Conservation (phyloP, 2,797 vertebrate species). For the Lophius americanus region DNA sequence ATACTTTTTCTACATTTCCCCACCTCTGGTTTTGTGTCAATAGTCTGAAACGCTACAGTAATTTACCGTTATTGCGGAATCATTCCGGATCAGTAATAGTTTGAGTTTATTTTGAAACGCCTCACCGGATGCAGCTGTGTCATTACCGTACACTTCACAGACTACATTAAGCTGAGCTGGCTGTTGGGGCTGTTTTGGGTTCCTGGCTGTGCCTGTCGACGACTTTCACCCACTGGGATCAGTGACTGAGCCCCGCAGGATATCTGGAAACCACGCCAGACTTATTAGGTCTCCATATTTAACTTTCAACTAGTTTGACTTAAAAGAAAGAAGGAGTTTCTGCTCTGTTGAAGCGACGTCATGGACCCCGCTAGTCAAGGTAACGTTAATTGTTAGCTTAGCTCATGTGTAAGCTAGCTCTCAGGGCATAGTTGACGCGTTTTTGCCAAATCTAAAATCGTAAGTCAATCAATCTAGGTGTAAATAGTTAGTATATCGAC, state of each 20-base stretch:
- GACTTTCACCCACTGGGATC: constrained; percentile 50
- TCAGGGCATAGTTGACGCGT: constrained; percentile 19
- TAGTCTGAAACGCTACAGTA: too few species aligned
- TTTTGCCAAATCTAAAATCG: not conserved
- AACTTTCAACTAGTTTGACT: not conserved
- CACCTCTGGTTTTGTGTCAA: too few species aligned
- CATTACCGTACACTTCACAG: not conserved
- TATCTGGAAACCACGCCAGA: not conserved
- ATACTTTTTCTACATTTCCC: too few species aligned
- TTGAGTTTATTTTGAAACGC: constrained; percentile 42
- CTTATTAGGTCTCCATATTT: not conserved
- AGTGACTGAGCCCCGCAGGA: constrained; percentile 12
- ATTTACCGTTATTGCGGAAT: too few species aligned
- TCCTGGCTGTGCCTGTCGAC: constrained; percentile 47
- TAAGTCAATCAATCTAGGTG: fast-evolving
- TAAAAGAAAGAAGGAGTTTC: constrained; percentile 1
- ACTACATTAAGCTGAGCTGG: constrained; percentile 65
- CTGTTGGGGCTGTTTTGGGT: constrained; percentile 41
- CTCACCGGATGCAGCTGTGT: not conserved
- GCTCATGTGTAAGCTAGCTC: constrained; percentile 27
- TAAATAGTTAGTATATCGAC: fast-evolving
- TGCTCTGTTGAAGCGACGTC: constrained; percentile 35
- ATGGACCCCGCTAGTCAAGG: constrained; percentile 78
- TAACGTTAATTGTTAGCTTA: constrained; percentile 62
- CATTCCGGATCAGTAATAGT: not conserved